A percentile compares a stretch with the other conserved stretches of the same genome.
These are phyloP conservation scores for Bucorvus abyssinicus DNA, from an alignment of 2,797 vertebrate species.

Conservation along the genomic window DNA sequence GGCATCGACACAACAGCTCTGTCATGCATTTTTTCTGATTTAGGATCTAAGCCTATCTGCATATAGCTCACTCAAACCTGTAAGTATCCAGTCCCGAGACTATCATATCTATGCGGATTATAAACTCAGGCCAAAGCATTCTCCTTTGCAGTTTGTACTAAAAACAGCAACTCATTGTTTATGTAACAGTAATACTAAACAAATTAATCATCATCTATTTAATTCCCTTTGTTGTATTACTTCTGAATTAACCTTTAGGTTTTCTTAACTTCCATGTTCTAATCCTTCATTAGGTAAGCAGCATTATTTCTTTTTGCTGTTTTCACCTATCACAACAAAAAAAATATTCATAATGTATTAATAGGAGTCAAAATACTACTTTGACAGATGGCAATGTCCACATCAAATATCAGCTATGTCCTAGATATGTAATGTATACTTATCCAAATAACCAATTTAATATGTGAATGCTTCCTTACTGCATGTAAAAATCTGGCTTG, in stretches of 20 bases:
- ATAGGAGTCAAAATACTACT: not conserved
- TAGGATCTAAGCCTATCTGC: not conserved
- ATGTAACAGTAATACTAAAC: not conserved
- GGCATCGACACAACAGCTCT: not conserved
- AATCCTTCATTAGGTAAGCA: not conserved
- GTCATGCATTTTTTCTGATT: not conserved
- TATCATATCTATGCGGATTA: not conserved
- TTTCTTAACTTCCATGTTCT: not conserved
- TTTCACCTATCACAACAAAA: not conserved
- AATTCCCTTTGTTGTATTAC: not conserved
- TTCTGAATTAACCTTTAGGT: not conserved
- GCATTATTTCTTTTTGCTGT: not conserved
- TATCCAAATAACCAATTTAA: not conserved
- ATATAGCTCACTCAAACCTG: not conserved
- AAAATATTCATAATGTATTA: not conserved
- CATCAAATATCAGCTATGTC: not conserved
- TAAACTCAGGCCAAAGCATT: not conserved
- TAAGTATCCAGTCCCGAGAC: not conserved
- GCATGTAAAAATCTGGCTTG: not conserved
- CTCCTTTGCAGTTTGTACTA: not conserved
- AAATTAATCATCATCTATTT: not conserved
- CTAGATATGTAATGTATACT: not conserved
- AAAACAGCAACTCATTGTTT: not conserved
- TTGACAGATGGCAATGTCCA: not conserved
- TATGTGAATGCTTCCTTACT: not conserved